Conservation (phyloP, 2,113 vertebrate species). For the Uropsilus gracilis region DNA sequence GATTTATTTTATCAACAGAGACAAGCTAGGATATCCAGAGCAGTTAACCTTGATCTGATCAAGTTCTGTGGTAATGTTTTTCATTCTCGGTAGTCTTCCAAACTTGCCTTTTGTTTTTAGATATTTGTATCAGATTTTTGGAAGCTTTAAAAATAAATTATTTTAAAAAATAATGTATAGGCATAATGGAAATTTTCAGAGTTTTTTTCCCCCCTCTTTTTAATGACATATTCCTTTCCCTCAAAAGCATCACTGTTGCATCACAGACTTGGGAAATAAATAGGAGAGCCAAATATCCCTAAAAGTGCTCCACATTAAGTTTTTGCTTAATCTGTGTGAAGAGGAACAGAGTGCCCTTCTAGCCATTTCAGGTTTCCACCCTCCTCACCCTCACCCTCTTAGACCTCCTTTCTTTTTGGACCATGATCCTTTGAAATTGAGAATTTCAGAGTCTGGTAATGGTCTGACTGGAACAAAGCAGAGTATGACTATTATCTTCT, state of each 20-base stretch:
- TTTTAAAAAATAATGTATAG: neutral
- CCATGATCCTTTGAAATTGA: neutral
- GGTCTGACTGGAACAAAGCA: neutral
- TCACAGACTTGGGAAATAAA: neutral
- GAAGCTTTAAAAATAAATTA: too few relatives aligned
- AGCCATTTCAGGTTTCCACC: accelerated
- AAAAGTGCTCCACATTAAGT: neutral
- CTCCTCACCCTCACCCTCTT: accelerated
- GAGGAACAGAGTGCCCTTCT: neutral
- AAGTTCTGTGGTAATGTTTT: neutral
- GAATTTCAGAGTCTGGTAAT: neutral
- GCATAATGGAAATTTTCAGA: neutral
- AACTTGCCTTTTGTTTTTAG: neutral
- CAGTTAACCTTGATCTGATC: neutral
- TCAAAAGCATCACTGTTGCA: neutral
- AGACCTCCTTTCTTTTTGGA: neutral
- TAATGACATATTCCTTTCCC: neutral
- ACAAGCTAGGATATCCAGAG: neutral
- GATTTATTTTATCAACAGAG: neutral
- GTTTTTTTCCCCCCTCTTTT: neutral
- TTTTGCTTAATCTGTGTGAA: neutral
- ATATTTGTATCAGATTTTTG: neutral
- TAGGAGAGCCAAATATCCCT: neutral
- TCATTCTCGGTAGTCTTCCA: neutral
- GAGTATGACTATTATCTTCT: neutral